Evolutionary conservation across 1,140 invertebrate genomes (phyloP).

Genomic region (Lucilia sericata): DNA sequence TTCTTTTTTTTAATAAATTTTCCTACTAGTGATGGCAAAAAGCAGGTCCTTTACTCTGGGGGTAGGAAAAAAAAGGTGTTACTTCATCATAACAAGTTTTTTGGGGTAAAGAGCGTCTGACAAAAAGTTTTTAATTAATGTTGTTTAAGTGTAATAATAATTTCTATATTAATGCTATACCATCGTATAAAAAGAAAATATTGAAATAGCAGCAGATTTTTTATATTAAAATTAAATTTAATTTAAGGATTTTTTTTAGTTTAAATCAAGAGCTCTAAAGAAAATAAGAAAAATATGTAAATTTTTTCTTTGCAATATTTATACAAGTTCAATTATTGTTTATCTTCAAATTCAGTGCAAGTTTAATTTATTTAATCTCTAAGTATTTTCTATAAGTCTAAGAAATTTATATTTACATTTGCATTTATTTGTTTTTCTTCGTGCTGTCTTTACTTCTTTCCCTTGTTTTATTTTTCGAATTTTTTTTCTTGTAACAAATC

Average conservation of each 20-base stretch:
- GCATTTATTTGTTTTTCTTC: background rate
- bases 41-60: background rate
- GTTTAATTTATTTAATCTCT: background rate
- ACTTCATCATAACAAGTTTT: background rate
- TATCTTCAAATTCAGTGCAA: background rate
- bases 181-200: background rate
- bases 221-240: too few species aligned
- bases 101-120: background rate
- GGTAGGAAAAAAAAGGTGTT: background rate
- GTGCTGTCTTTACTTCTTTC: background rate
- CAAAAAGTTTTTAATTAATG: slow-evolving; percentile 20
- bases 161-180: background rate
- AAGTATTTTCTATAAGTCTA: background rate
- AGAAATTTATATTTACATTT: background rate
- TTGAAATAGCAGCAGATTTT: background rate
- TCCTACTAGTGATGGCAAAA: background rate
- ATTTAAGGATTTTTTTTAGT: too few species aligned
- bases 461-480: background rate
- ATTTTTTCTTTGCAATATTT: background rate
- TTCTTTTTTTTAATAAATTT: background rate
- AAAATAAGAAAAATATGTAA: background rate
- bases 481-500: slow-evolving; percentile 25
- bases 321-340: background rate
- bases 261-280: background rate
- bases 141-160: slow-evolving; percentile 7